phyloP scores from a whole-genome alignment of 2,888 invertebrate genomes.

The Phorcus lineatus region DNA sequence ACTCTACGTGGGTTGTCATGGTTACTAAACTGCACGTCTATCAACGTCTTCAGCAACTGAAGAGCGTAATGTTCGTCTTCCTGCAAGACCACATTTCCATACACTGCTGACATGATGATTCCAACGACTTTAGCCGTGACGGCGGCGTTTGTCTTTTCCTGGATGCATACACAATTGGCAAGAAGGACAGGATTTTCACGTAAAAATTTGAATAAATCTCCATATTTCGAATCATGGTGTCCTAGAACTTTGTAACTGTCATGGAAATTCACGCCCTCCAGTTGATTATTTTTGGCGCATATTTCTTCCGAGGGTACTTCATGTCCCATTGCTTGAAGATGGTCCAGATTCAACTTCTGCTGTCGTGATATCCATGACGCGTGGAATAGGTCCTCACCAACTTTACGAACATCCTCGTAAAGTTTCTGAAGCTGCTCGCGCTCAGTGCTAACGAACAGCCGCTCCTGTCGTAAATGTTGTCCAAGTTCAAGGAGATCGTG shows the following conservation, averaged over 20 bases:
- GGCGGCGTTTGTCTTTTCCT: conserved; percentile 78
- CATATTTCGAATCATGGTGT: conserved; percentile 85
- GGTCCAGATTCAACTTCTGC: conserved; percentile 80
- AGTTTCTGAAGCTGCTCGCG: conserved; percentile 81
- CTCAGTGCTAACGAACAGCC: conserved; percentile 90
- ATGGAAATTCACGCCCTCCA: conserved; percentile 79
- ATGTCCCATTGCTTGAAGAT: conserved; percentile 58
- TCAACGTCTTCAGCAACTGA: conserved; percentile 76
- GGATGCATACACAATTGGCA: conserved; percentile 80
- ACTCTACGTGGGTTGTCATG: conserved; percentile 83
- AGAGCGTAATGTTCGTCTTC: conserved; percentile 82
- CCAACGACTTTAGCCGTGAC: conserved; percentile 42
- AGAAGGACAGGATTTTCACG: conserved; percentile 83
- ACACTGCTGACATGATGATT: conserved; percentile 73
- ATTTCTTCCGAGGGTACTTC: conserved; percentile 18
- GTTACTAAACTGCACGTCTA: conserved; percentile 63
- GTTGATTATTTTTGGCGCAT: conserved; percentile 44
- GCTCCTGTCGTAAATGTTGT: conserved; percentile 86
- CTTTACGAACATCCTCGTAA: conserved; percentile 73
- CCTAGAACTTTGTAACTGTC: conserved; percentile 85
- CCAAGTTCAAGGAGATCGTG: conserved; percentile 81
- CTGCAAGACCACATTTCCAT: conserved; percentile 84
- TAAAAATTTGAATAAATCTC: conserved; percentile 83
- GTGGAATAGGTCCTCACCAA: conserved; percentile 81
- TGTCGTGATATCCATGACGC: conserved; percentile 92